Evolutionary conservation across 2,797 vertebrate genomes (phyloP), one percentile per base, ranked within the genome.

Genomic region (Gambelia wislizenii): DNA sequence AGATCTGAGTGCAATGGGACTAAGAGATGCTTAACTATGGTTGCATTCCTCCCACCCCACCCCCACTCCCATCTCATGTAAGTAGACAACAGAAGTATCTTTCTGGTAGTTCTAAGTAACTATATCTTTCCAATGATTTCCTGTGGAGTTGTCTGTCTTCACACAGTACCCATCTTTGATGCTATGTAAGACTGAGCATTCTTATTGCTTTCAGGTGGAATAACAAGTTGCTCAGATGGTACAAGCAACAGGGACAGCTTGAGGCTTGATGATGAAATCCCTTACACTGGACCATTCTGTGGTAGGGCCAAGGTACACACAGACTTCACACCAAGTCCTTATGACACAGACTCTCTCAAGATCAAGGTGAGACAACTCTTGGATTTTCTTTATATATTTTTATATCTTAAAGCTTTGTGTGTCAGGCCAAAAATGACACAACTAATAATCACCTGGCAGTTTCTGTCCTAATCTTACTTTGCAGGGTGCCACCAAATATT

Each of bases 291-390:
- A 64, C 97, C 97, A 3, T 98, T 98, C 96, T 98, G 98, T 0
- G 98, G 98, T 84, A 96, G 97, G 87, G 99, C 99, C 79, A 97
- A 96, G 89, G 99, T 99, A 49, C 99, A 99, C 78, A 99, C 99
- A 0, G 98, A 98, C 91, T 98, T 98, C 88, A 97, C 97, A 1
- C 99, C 99, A 1, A 99, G 99, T 91, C 99, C 98, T 0, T 99
- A 99, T 0, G 99, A 99, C 94, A 98, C 96, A 0, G 99, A 99
- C 83, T 99, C 98, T 25, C 98, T 99, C 89, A 98, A 97, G 96
- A 99, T 99, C 89, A 98, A 98, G 98, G 99, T 99, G 92, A 75
- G 90, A 1, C 59, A 56, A 1, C 25, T 20, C 30, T 39, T 18
- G 89, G 56, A 1, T 2, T 2, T 69, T 83, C 47, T 76, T 36